Evolutionary conservation across 1,140 invertebrate species (phyloP).

Genomic region (Batillaria attramentaria): DNA sequence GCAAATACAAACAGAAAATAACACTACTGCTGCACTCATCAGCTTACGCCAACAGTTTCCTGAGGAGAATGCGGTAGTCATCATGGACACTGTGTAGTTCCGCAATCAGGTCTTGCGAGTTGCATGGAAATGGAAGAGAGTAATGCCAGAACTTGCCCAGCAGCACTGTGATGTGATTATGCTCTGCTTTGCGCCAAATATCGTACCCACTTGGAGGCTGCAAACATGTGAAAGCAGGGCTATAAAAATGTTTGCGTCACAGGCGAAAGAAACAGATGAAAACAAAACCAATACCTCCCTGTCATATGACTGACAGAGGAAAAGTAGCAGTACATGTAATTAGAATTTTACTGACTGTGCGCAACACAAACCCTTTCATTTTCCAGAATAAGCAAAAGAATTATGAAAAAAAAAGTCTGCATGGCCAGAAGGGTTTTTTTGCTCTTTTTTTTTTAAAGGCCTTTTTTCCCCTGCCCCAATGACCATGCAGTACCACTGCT

Average conservation of each 20-base stretch:
- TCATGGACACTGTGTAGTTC: constrained; percentile 50
- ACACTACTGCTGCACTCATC: too few relatives aligned
- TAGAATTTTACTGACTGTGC: background rate
- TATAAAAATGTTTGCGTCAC: background rate
- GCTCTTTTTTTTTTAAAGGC: too few relatives aligned
- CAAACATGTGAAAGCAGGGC: constrained; percentile 23
- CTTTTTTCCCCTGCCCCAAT: too few relatives aligned
- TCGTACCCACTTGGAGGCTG: constrained; percentile 62
- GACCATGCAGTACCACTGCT: too few relatives aligned
- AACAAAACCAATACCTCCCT: background rate
- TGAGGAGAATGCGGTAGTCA: constrained; percentile 57
- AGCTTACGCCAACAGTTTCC: constrained; percentile 56
- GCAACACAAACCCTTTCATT: too few relatives aligned
- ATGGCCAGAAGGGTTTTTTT: too few relatives aligned
- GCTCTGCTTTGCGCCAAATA: constrained; percentile 60
- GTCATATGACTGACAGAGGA: background rate
- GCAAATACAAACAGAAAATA: too few relatives aligned
- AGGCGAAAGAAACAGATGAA: background rate
- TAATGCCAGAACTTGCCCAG: constrained; percentile 65
- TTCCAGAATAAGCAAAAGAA: too few relatives aligned
- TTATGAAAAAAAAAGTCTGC: too few relatives aligned
- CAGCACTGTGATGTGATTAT: constrained; percentile 57
- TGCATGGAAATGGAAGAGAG: constrained; percentile 52
- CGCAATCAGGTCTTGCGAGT: constrained; percentile 38
- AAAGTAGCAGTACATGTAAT: background rate